Evolutionary conservation across 2,113 vertebrate genomes (phyloP).

Genomic region (Hoplias malabaricus): DNA sequence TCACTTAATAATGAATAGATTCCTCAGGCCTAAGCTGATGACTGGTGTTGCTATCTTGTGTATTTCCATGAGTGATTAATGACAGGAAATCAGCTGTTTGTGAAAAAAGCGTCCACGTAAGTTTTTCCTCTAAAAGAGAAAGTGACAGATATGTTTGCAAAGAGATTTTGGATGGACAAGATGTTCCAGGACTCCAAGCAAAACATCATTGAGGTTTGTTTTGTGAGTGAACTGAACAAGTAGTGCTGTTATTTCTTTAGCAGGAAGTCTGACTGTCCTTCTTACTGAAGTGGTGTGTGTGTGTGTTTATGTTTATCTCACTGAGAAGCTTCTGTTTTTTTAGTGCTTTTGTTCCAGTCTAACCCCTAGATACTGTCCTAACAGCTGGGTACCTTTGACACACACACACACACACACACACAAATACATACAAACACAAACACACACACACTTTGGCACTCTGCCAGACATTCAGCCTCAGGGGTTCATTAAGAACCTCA

Average conservation of each 20-base stretch:
- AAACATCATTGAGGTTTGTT: conserved; percentile 35
- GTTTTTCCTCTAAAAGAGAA: conserved; percentile 12
- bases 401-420: background rate
- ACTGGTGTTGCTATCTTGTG: background rate
- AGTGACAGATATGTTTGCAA: conserved; percentile 31
- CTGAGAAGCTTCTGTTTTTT: background rate
- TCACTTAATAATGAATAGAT: conserved; percentile 17
- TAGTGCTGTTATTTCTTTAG: conserved; percentile 12
- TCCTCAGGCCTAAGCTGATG: background rate
- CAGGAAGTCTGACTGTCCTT: conserved; percentile 25
- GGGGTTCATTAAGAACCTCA: background rate
- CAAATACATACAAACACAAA: background rate
- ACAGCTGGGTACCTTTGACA: conserved; percentile 59
- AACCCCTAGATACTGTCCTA: conserved; percentile 54
- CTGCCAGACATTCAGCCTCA: conserved; percentile 15
- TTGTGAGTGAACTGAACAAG: background rate
- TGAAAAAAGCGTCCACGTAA: background rate
- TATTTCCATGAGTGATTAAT: background rate
- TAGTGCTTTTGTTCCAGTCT: conserved; percentile 11
- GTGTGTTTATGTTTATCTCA: conserved; percentile 5
- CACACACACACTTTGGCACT: background rate
- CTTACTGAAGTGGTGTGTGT: conserved; percentile 4
- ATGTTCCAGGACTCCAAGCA: conserved; percentile 44
- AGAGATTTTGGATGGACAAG: conserved; percentile 31
- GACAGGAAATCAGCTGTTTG: conserved; percentile 1